Evolutionary conservation across 1,140 invertebrate species (phyloP).

Genomic region (Neomicropteryx cornuta): DNA sequence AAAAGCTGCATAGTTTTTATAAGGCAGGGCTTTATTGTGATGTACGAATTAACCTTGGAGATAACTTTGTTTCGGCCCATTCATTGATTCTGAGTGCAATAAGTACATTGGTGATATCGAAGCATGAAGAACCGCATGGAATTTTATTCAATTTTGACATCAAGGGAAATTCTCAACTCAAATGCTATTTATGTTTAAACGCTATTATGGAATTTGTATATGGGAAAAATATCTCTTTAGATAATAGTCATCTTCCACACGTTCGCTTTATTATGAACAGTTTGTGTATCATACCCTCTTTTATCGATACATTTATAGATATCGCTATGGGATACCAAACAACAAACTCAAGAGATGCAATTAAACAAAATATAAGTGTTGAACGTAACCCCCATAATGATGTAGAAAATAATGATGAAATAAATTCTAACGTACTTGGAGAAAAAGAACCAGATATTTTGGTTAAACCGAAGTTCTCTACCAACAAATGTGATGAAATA

Average conservation of each 20-base stretch:
- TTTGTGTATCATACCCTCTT: constrained; percentile 10
- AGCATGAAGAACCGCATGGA: background rate
- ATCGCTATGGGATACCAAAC: no score
- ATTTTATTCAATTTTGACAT: background rate
- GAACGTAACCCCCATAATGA: background rate
- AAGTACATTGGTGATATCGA: constrained; percentile 4
- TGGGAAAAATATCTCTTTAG: constrained; percentile 9
- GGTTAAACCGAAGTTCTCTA: no score
- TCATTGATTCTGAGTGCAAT: constrained; percentile 7
- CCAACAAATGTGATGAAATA: no score
- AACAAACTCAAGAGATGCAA: no score
- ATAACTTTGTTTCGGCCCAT: constrained; percentile 4
- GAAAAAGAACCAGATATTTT: no score
- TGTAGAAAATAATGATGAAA: background rate
- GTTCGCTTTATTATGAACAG: no score
- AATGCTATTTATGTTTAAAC: constrained; percentile 12
- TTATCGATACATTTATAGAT: constrained; percentile 10
- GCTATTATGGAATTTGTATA: constrained; percentile 13
- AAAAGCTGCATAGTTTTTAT: constrained; percentile 3
- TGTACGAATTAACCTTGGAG: constrained; percentile 6
- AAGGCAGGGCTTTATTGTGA: constrained; percentile 8
- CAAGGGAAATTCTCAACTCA: constrained; percentile 6
- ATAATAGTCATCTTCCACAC: constrained; percentile 6
- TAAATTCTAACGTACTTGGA: no score
- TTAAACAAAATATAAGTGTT: constrained; percentile 5